phyloP scores from a whole-genome alignment of 2,797 vertebrate species.

The Periparus ater region DNA sequence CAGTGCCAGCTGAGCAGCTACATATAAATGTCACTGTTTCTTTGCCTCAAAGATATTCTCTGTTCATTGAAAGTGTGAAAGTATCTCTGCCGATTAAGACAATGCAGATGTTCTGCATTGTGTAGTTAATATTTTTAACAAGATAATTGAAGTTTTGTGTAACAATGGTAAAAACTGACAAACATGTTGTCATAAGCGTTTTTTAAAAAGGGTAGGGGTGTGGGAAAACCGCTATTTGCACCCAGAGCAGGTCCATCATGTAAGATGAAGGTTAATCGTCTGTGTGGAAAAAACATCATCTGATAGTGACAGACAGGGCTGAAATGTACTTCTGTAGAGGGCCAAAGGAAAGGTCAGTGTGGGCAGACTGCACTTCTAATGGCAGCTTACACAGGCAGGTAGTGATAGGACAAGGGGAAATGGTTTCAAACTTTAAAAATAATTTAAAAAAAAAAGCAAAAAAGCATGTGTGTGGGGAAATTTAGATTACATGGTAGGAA shows the following conservation, averaged over 20 bases:
- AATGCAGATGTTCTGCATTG: not conserved
- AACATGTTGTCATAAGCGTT: not conserved
- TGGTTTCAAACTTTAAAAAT: not conserved
- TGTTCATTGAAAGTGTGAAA: not conserved
- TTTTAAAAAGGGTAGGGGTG: rapidly evolving
- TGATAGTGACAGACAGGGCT: not conserved
- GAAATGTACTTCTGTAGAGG: not conserved
- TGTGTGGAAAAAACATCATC: not conserved
- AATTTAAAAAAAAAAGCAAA: too few relatives aligned
- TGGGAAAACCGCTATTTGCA: not conserved
- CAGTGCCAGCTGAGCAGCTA: not conserved
- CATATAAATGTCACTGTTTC: not conserved
- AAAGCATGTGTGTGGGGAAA: too few relatives aligned
- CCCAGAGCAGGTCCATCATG: not conserved
- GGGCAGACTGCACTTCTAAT: not conserved
- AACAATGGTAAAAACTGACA: not conserved
- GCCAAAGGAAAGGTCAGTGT: not conserved
- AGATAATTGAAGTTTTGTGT: not conserved
- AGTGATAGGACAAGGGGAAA: not conserved
- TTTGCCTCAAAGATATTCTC: not conserved
- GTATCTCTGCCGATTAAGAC: not conserved
- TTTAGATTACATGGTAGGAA: not conserved
- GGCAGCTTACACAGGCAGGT: not conserved
- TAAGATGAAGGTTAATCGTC: not conserved
- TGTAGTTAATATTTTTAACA: not conserved